Base-by-base conservation (phyloP, 2,113 vertebrate species). In the Ceratotherium simum region DNA sequence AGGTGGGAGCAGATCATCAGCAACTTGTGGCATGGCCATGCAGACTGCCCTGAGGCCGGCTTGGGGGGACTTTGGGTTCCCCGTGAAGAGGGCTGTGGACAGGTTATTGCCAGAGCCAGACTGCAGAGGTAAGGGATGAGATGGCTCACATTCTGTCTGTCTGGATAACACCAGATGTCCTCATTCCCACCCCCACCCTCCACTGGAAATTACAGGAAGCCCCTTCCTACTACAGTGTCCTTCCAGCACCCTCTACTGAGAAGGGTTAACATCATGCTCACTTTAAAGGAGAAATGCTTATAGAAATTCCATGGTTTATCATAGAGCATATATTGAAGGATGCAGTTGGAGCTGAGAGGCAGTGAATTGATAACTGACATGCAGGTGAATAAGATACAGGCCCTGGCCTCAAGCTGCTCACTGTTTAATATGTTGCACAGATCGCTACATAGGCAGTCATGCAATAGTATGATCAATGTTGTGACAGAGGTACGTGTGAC, bases 91-190 rank as follows among this genome's bases (percentile, higher is more conserved):
- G 11, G 9, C 3, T 46, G 12, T 31, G 2, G 9, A 31, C 42
- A 76, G 67, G 13, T 46, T 46, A 31, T 29, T 3, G 16, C 29
- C 33, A 75, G 65, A 21, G 5, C 23, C 14, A 87, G 60, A 56
- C 23, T 23, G 5, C 6, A 9, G 12, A 6, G 27, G 51, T 48
- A 29, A 25, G n/a, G 33, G 12, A 0, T 18, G 3, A 5, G 27
- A 4, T 21, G 18, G 29, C 29, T 73, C 36, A 16, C 13, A 31
- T 23, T 79, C 36, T 56, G 13, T 8, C 56, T 8, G 36, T 70
- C 31, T 58, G 51, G 36, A 67, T 54, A 51, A 39, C n/a, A n/a
- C 7, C 31, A 14, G 21, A n/a, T 36, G 39, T 36, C 14, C 23
- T 91, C 36, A 58, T 12, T 5, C 23, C 16, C 72, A 33, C 4